A percentile compares a stretch with the other conserved stretches of the same genome.
phyloP scores from a whole-genome alignment of 2,888 invertebrate species.

The Panorpa germanica region DNA sequence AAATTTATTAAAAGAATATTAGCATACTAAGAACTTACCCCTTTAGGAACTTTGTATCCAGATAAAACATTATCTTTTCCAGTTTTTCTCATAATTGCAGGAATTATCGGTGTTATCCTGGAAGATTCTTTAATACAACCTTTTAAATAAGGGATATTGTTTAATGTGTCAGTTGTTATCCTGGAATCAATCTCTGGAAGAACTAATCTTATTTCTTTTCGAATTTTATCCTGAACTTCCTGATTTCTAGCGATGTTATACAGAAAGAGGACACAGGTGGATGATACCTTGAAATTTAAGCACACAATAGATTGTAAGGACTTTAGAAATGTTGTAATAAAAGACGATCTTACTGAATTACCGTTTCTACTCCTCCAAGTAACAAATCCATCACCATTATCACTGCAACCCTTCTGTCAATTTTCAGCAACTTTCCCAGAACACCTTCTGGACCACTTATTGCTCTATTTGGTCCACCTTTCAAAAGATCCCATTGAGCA shows the following conservation, averaged over 20 bases:
- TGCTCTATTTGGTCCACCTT: constrained; percentile 10
- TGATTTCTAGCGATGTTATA: constrained; percentile 37
- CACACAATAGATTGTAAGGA: no score
- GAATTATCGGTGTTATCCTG: constrained; percentile 32
- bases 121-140: constrained; percentile 49
- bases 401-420: constrained; percentile 25
- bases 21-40: constrained; percentile 24
- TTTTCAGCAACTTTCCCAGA: constrained; percentile 25
- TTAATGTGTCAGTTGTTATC: constrained; percentile 21
- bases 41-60: constrained; percentile 35
- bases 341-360: no score
- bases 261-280: constrained; percentile 28
- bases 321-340: background rate
- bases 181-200: constrained; percentile 18
- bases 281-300: constrained; percentile 29
- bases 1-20: constrained; percentile 22
- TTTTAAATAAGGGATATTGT: constrained; percentile 31
- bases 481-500: constrained; percentile 16
- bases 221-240: constrained; percentile 34
- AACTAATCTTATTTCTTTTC: constrained; percentile 26
- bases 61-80: constrained; percentile 31
- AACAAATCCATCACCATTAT: constrained; percentile 31
- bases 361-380: constrained; percentile 32
- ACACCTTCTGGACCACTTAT: constrained; percentile 21
- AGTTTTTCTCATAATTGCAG: constrained; percentile 30